Evolutionary conservation across 2,888 invertebrate genomes (phyloP), one percentile per base, ranked within the genome.

Genomic region (Phasia obesa): DNA sequence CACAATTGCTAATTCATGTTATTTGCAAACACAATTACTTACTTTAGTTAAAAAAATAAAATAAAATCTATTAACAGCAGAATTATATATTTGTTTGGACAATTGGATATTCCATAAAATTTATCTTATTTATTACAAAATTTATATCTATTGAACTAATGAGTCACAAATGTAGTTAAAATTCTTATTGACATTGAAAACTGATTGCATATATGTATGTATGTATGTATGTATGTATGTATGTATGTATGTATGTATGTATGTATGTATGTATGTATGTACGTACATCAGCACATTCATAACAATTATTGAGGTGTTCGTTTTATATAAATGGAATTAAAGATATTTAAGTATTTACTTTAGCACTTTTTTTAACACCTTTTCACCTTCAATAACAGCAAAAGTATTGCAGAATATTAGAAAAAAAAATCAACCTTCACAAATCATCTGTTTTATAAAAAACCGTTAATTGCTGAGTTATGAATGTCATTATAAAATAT

Each of bases 141-240:
- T 13, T 42, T n/a, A 4, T n/a, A 4, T 42, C 5, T 42, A 13
- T 27, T 27, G 3, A 5, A n/a, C 5, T 11, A 35, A 35, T 11
- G 3, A 35, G 2, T 2, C 11, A 42, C 15, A 42, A 42, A 13
- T 42, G 38, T n/a, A 15, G 15, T 42, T 42, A 4, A n/a, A 42
- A 69, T 59, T 59, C 31, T 31, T 69, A 70, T 31, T 49, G 70
- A 59, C 70, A 70, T 70, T 70, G 70, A 70, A 70, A 59, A 31
- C 27, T 23, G 49, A 59, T 70, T 35, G n/a, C n/a, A n/a, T n/a
- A n/a, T n/a, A n/a, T n/a, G n/a, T n/a, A n/a, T n/a, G n/a, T n/a
- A n/a, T n/a, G n/a, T n/a, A n/a, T n/a, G n/a, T n/a, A n/a, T n/a
- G n/a, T n/a, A n/a, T n/a, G n/a, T n/a, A n/a, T n/a, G n/a, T n/a